Evolutionary conservation across 1,140 invertebrate genomes (phyloP), one percentile per base, ranked within the genome.

Genomic region (Calephelis virginiensis): DNA sequence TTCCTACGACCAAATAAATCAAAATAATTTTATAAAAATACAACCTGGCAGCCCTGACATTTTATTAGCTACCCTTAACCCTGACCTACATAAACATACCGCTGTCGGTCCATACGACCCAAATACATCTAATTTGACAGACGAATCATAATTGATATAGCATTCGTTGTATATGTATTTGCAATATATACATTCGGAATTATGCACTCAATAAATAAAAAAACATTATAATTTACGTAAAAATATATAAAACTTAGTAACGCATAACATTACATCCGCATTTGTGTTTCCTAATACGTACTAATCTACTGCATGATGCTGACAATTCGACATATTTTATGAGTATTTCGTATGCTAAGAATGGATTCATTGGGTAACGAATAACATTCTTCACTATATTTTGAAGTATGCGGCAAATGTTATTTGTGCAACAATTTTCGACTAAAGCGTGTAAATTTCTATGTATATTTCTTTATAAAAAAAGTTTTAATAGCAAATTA

Each of bases 141-240:
- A 38, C 53, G 28, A 59, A 38, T 59, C 37, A 59, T 38, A 38
- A 59, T 59, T 59, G 12, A n/a, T 59, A 59, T 59, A 59, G 28
- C 28, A 59, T 59, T 59, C 11, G 28, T n/a, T 59, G 28, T n/a
- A 38, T 5, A 59, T 37, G 53, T 38, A 59, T 37, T 59, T 38
- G 28, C 28, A 59, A 59, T 59, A 59, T 59, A 59, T 37, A 59
- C 53, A 59, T 59, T 59, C 53, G 53, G 53, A 59, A 59, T 59
- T 59, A 59, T 59, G 53, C 53, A 59, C 37, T 59, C 12, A 59
- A 59, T 59, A 59, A 59, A 59, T 59, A 56, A 56, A 43, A 40
- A 43, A 59, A 59, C 53, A 59, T 38, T 59, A 59, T 37, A 59
- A 59, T 59, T 59, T 37, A 56, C 17, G 50, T 56, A 56, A 56